phyloP scores from a whole-genome alignment of 2,888 invertebrate genomes.

The Erannis defoliaria region DNA sequence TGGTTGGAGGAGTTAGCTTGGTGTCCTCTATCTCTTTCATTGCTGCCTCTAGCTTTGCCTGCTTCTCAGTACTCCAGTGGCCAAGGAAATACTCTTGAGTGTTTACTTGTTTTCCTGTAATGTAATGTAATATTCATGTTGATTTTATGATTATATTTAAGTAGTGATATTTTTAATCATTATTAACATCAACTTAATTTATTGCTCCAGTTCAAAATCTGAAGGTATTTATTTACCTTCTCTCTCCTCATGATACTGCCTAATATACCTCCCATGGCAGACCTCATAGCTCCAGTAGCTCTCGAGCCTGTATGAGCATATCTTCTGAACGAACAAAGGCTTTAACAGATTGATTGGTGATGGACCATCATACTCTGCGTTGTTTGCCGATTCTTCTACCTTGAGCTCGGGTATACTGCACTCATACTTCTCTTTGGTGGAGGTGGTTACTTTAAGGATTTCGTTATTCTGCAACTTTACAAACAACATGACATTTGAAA shows the following conservation, averaged over 20 bases:
- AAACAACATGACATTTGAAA: background rate
- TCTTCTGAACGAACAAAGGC: constrained; percentile 91
- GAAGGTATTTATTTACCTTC: constrained; percentile 85
- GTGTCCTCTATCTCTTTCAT: constrained; percentile 80
- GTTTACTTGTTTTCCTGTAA: constrained; percentile 90
- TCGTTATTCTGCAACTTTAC: constrained; percentile 79
- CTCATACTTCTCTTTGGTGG: constrained; percentile 93
- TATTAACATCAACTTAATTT: no score
- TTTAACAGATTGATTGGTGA: constrained; percentile 92
- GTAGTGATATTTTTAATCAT: no score
- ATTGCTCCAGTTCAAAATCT: no score
- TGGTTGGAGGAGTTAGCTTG: constrained; percentile 86
- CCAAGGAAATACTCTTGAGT: constrained; percentile 95
- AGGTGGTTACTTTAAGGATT: constrained; percentile 89
- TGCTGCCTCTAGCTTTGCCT: constrained; percentile 84
- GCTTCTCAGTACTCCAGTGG: constrained; percentile 89
- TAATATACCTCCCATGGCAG: constrained; percentile 96
- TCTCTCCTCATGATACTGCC: constrained; percentile 98
- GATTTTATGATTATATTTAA: no score
- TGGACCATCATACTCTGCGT: constrained; percentile 90
- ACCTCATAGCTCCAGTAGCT: constrained; percentile 99
- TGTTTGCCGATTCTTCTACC: constrained; percentile 82
- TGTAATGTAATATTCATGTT: background rate
- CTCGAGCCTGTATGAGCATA: constrained; percentile 95
- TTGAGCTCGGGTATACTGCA: constrained; percentile 92